Evolutionary conservation across 2,797 vertebrate species (phyloP).

Genomic region (Phrynocephalus guinanensis): DNA sequence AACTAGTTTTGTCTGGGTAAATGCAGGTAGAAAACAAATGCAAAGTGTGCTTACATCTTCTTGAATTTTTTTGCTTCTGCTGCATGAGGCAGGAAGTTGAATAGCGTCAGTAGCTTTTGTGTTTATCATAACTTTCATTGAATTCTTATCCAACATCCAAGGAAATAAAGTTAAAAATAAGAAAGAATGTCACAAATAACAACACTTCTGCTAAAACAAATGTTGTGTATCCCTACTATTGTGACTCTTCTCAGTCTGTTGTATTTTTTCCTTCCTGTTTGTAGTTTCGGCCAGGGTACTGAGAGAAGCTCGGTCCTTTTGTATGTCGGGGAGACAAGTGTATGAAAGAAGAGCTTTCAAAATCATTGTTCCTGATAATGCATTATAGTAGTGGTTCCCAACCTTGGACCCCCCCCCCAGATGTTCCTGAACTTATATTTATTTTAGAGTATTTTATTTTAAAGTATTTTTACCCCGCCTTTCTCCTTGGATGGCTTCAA

Average conservation of each 20-base stretch:
- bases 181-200: constrained; percentile 38
- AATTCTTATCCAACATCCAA: constrained; percentile 20
- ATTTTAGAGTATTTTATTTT: too few relatives aligned
- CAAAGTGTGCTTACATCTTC: constrained; percentile 13
- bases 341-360: neutral
- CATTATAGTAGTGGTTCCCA: too few relatives aligned
- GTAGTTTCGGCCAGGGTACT: constrained; percentile 15
- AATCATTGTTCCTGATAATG: neutral
- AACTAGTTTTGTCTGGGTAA: neutral
- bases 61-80: neutral
- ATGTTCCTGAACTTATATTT: too few relatives aligned
- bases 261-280: constrained; percentile 55
- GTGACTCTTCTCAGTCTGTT: constrained; percentile 28
- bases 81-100: constrained; percentile 21
- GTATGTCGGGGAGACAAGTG: neutral
- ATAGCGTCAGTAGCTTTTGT: constrained; percentile 39
- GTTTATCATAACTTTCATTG: constrained; percentile 45
- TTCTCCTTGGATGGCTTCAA: too few relatives aligned
- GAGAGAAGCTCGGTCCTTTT: constrained; percentile 5
- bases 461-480: too few relatives aligned
- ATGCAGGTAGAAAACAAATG: neutral
- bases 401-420: too few relatives aligned
- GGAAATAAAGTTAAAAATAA: constrained; percentile 48
- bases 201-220: constrained; percentile 47
- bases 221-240: constrained; percentile 30